phyloP scores from a whole-genome alignment of 2,888 invertebrate genomes.

The Choristoneura rosaceana region DNA sequence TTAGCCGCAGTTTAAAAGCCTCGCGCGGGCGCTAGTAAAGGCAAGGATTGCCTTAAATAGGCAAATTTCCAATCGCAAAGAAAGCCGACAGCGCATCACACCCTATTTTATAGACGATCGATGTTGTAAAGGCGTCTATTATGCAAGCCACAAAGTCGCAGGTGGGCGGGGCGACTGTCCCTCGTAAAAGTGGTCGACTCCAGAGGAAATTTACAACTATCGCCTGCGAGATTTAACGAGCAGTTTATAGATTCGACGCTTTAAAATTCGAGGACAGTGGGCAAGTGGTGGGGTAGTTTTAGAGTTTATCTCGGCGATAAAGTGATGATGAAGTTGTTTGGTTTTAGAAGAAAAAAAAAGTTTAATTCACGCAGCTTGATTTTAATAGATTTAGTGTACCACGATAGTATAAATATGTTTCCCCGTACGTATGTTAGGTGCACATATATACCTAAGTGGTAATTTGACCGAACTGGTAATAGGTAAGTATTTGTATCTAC shows the following conservation, averaged over 20 bases:
- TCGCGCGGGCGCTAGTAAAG: not conserved
- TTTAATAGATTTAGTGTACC: not conserved
- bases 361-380: not conserved
- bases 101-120: constrained; percentile 74
- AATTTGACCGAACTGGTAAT: too few species aligned
- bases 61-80: constrained; percentile 46
- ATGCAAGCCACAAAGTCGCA: constrained; percentile 73
- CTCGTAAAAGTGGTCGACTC: constrained; percentile 77
- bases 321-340: constrained; percentile 6
- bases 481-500: too few species aligned
- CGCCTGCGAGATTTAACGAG: constrained; percentile 80
- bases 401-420: too few species aligned
- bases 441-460: too few species aligned
- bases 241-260: constrained; percentile 81
- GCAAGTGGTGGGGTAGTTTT: constrained; percentile 16
- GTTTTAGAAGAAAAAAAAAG: not conserved
- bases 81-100: constrained; percentile 46
- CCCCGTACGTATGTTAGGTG: too few species aligned
- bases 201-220: constrained; percentile 81
- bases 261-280: constrained; percentile 68
- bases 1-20: not conserved
- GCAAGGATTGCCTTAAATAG: constrained; percentile 30
- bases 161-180: constrained; percentile 76
- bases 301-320: constrained; percentile 8
- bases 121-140: constrained; percentile 59